phyloP scores from a whole-genome alignment of 2,113 vertebrate species.

The Dermatemys mawii region DNA sequence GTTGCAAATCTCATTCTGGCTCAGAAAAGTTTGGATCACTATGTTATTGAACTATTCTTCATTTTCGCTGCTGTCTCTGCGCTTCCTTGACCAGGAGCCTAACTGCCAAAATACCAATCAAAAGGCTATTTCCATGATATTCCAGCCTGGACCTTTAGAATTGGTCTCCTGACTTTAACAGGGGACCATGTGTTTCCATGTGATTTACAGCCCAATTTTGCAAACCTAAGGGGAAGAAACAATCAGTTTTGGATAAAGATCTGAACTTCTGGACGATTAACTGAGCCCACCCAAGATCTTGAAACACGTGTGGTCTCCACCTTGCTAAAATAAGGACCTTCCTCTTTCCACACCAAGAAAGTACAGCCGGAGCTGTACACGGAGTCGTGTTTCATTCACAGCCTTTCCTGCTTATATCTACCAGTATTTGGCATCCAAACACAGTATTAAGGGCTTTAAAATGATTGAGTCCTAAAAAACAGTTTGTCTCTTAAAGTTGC shows the following conservation, averaged over 20 bases:
- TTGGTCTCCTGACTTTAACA: background rate
- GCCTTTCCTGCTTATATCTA: conserved; percentile 34
- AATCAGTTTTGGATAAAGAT: conserved; percentile 9
- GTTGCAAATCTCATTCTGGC: background rate
- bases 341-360: background rate
- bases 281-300: background rate
- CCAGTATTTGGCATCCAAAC: conserved; percentile 27
- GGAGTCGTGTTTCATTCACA: conserved; percentile 51
- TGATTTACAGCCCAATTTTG: conserved; percentile 42
- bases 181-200: background rate
- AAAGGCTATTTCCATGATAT: conserved; percentile 55
- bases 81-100: background rate
- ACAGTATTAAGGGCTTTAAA: conserved; percentile 47
- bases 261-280: conserved; percentile 20
- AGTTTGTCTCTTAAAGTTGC: conserved; percentile 38
- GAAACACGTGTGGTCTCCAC: background rate
- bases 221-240: background rate
- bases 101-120: conserved; percentile 41
- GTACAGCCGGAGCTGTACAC: conserved; percentile 39
- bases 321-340: conserved; percentile 11
- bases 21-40: background rate
- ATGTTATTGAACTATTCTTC: conserved; percentile 23
- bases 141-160: conserved; percentile 40
- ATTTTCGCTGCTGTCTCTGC: conserved; percentile 23
- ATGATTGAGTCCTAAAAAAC: conserved; percentile 22